Percentiles rank a stretch among this genome's conserved stretches.
phyloP scores from a whole-genome alignment of 2,797 vertebrate genomes.

The Halcyon smyrnensis region DNA sequence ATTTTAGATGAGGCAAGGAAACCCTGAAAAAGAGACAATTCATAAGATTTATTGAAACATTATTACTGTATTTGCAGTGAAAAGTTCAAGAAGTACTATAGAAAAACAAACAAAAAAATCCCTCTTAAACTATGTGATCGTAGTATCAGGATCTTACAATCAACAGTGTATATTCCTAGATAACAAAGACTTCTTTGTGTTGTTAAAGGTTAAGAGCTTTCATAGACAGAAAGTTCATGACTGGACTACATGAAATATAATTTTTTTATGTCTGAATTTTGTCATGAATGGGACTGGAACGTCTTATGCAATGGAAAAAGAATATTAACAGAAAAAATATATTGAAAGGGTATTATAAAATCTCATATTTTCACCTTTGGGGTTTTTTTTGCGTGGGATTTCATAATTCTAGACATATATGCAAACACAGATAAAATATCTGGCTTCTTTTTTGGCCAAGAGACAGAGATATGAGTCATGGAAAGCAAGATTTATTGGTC shows the following conservation, averaged over 20 bases:
- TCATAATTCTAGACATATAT: background rate
- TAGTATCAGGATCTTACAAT: background rate
- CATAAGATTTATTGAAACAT: background rate
- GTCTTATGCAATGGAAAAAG: background rate
- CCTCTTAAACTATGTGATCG: background rate
- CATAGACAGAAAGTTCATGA: background rate
- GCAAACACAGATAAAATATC: constrained; percentile 15
- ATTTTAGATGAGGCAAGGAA: background rate
- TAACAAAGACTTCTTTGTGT: background rate
- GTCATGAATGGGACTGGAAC: background rate
- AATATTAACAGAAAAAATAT: background rate
- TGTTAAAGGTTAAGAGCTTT: background rate
- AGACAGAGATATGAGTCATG: constrained; percentile 39
- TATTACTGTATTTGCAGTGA: background rate
- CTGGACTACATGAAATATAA: background rate
- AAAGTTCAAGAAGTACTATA: background rate
- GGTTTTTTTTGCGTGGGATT: background rate
- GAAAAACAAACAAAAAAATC: background rate
- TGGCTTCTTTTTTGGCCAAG: constrained; percentile 19
- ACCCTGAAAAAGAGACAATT: background rate
- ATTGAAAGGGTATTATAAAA: background rate
- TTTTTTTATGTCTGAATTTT: constrained; percentile 1
- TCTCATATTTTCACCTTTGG: background rate
- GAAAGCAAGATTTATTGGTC: constrained; percentile 52
- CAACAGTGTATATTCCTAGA: background rate